These are phyloP conservation scores for Sapayoa aenigma DNA, from an alignment of 2,113 vertebrate species.

Conservation along the genomic window DNA sequence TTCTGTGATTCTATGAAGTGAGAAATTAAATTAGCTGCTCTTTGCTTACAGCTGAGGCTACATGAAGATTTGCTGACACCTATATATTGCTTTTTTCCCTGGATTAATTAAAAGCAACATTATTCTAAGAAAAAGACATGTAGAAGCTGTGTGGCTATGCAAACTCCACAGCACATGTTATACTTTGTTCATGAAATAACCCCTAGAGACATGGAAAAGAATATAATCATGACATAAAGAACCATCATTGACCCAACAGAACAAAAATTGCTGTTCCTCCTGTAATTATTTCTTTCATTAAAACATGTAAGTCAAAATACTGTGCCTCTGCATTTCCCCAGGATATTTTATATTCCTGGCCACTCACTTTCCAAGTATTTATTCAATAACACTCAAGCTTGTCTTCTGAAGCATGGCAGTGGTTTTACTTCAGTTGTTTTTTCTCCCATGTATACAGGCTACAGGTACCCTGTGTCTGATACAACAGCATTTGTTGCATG, in stretches of 20 bases:
- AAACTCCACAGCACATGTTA: background rate
- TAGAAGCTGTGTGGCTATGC: background rate
- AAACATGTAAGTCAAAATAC: background rate
- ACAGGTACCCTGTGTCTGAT: background rate
- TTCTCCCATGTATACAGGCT: background rate
- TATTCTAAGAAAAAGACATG: background rate
- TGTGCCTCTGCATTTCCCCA: background rate
- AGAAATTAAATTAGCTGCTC: background rate
- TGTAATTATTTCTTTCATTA: background rate
- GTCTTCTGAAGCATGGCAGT: background rate
- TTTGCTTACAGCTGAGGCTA: background rate
- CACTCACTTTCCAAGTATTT: background rate
- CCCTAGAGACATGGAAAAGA: background rate
- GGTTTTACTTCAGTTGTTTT: background rate
- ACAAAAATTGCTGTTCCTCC: background rate
- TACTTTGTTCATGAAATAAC: background rate
- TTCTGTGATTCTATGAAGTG: accelerated
- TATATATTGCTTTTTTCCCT: background rate
- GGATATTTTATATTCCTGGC: background rate
- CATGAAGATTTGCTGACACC: constrained; percentile 46
- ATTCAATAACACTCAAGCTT: background rate
- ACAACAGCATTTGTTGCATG: background rate
- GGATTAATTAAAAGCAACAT: background rate
- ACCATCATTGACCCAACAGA: background rate
- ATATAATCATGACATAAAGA: background rate